Percentiles rank a stretch among this genome's conserved stretches.
Evolutionary conservation across 2,797 vertebrate genomes (phyloP).

Genomic region (Pipistrellus pygmaeus): DNA sequence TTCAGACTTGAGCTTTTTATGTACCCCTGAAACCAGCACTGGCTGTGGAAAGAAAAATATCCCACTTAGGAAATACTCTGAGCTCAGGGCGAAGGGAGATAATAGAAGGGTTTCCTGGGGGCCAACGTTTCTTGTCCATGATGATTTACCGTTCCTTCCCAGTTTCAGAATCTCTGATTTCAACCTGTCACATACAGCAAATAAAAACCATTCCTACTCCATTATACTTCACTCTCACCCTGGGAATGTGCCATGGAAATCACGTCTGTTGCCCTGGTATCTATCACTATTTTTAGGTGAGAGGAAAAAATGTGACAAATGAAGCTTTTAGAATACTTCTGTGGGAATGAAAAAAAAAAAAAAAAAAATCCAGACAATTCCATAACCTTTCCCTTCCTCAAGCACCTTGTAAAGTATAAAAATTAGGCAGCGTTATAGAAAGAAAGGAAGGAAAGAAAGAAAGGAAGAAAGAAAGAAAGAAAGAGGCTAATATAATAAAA

Average conservation of each 20-base stretch:
- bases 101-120: slow-evolving; percentile 33
- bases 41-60: slow-evolving; percentile 91
- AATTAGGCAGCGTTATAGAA: background rate
- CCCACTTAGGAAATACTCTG: background rate
- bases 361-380: slow-evolving; percentile 33
- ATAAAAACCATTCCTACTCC: background rate
- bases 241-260: background rate
- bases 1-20: slow-evolving; percentile 94
- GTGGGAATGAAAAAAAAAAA: slow-evolving; percentile 27
- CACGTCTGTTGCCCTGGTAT: background rate
- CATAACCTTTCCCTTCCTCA: background rate
- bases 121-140: background rate
- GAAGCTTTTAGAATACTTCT: slow-evolving; percentile 21
- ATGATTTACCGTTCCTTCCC: slow-evolving; percentile 10
- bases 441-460: too few species aligned
- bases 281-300: slow-evolving; percentile 50
- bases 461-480: too few species aligned
- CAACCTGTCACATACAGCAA: slow-evolving; percentile 9
- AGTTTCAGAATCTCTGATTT: slow-evolving; percentile 46
- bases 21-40: slow-evolving; percentile 98
- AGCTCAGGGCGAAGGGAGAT: background rate
- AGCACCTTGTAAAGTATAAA: slow-evolving; percentile 10
- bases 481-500: too few species aligned
- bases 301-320: slow-evolving; percentile 45
- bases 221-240: background rate